Evolutionary conservation across 2,113 vertebrate genomes (phyloP), one percentile per base, ranked within the genome.

Genomic region (Clarias batrachus): DNA sequence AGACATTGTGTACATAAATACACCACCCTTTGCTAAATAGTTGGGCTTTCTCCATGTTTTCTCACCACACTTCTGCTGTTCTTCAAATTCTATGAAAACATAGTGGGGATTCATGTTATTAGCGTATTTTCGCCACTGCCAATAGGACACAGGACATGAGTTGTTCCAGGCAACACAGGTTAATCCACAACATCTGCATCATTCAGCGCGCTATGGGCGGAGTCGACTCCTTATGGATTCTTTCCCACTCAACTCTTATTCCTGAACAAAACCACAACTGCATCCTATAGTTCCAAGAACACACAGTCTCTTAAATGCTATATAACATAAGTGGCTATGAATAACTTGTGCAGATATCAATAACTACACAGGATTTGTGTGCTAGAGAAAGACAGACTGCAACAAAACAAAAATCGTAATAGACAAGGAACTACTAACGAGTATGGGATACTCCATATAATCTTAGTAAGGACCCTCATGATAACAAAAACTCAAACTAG

Each of bases 171-270:
- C 84, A 85, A 48, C 71, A 89, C 89, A 92, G 92, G 91, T 92
- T 93, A 92, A 92, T 91, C 88, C 90, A 90, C 52, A 92, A 89
- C 90, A 92, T 91, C 81, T 91, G 90, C 84, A 82, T 88, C n/a
- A 37, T 85, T 86, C 83, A 48, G 84, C 77, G 84, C 85, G 82
- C 83, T 91, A 88, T 87, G 83, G 83, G 81, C 12, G 21, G 79
- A 65, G 66, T 27, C 48, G 63, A 57, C 66, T 60, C 27, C 16
- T 23, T 86, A 79, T 74, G 62, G 82, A 68, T 60, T 78, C 37
- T 63, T 78, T 89, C 86, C 80, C 83, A 56, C 74, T 89, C 25
- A 78, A 62, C 54, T 79, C 77, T 68, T 79, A 82, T 41, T 25
- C 86, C 82, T 90, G 81, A 74, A 85, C 68, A 89, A 80, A 84